Percentiles rank a stretch among this genome's conserved stretches.
Conservation (phyloP, 1,140 invertebrate genomes). For the Drosophila mojavensis region DNA sequence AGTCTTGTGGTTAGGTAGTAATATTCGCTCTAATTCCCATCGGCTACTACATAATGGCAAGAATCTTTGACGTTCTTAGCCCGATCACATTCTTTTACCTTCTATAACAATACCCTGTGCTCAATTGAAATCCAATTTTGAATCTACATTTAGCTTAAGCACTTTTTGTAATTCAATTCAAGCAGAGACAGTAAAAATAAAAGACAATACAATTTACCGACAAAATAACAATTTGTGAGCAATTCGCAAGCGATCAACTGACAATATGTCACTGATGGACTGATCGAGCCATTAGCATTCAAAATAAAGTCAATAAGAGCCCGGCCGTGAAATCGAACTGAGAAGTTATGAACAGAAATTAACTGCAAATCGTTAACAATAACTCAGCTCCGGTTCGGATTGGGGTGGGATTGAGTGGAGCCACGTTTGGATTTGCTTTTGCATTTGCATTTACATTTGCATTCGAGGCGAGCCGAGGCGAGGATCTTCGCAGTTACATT, state of each 20-base stretch:
- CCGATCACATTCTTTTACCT: no score
- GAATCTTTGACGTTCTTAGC: no score
- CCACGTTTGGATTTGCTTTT: conserved; percentile 59
- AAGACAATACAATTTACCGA: no score
- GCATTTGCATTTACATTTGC: conserved; percentile 55
- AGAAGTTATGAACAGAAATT: conserved; percentile 61
- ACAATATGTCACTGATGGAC: conserved; percentile 40
- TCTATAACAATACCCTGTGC: no score
- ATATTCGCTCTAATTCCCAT: no score
- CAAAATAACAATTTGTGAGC: no score
- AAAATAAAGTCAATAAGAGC: conserved; percentile 68
- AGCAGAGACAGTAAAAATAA: no score
- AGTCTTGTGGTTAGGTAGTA: no score
- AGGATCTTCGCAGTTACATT: conserved; percentile 52
- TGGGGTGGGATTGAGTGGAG: background rate
- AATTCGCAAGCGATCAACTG: conserved; percentile 14
- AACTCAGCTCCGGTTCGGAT: conserved; percentile 51
- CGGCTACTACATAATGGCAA: no score
- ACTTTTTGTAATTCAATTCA: no score
- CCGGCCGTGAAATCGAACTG: conserved; percentile 59
- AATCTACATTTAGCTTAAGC: no score
- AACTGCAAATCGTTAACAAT: conserved; percentile 80
- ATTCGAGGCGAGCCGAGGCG: conserved; percentile 55
- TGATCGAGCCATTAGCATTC: conserved; percentile 70
- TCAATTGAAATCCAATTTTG: no score